These are phyloP conservation scores for Aphodius granarius DNA, from an alignment of 2,888 invertebrate species.

Conservation along the genomic window DNA sequence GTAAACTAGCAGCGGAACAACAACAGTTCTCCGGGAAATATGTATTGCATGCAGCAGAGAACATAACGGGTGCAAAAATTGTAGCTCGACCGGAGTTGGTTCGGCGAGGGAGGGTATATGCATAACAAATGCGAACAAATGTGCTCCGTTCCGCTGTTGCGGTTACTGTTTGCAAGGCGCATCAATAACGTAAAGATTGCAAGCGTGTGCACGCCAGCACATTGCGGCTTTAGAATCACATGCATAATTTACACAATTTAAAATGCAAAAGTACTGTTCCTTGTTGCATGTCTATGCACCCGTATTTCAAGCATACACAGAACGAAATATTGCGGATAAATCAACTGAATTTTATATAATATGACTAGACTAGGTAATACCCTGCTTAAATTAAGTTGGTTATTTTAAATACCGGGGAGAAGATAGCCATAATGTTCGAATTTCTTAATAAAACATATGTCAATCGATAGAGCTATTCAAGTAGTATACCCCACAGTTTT, in stretches of 20 bases:
- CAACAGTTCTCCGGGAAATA: background rate
- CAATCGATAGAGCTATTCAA: too few species aligned
- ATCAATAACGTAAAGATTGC: slow-evolving; percentile 20
- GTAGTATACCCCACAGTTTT: too few species aligned
- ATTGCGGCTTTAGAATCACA: background rate
- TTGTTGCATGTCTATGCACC: background rate
- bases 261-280: slow-evolving; percentile 10
- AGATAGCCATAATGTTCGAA: too few species aligned
- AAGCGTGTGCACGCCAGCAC: background rate
- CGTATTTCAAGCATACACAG: background rate
- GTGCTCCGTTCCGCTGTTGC: background rate
- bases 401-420: too few species aligned
- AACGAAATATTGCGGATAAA: background rate
- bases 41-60: background rate
- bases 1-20: background rate
- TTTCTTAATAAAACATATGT: too few species aligned
- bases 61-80: background rate
- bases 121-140: background rate
- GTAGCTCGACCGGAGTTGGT: background rate
- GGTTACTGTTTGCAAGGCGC: background rate
- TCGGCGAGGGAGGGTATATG: background rate
- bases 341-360: too few species aligned
- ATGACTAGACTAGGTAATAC: too few species aligned
- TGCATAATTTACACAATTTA: slow-evolving; percentile 14
- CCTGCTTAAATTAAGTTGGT: too few species aligned